phyloP scores from a whole-genome alignment of 2,888 invertebrate species.

The Zhengitettix transpicula region DNA sequence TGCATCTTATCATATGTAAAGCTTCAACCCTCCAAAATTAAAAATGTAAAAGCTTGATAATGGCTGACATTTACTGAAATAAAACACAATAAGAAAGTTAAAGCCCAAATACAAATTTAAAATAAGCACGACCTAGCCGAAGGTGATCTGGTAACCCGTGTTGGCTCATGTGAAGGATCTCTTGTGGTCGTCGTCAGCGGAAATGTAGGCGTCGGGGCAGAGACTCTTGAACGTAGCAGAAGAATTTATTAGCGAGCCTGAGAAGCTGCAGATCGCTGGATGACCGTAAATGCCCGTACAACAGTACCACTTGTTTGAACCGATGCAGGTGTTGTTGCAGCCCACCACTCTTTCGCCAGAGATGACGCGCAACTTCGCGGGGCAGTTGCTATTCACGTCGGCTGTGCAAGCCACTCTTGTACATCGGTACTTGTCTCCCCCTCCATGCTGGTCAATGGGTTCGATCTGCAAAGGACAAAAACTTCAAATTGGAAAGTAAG shows the following conservation, averaged over 20 bases:
- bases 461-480: no score
- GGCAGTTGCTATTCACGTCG: slow-evolving; percentile 25
- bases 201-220: slow-evolving; percentile 35
- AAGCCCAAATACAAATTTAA: no score
- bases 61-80: no score
- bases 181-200: slow-evolving; percentile 33
- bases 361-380: slow-evolving; percentile 18
- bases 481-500: no score
- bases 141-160: no score
- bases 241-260: slow-evolving; percentile 23
- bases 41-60: no score
- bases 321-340: slow-evolving; percentile 32
- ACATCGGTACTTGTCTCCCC: slow-evolving; percentile 22
- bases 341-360: slow-evolving; percentile 19
- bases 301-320: slow-evolving; percentile 30
- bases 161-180: no score
- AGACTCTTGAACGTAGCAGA: slow-evolving; percentile 27
- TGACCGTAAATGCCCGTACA: slow-evolving; percentile 25
- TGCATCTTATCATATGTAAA: no score
- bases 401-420: slow-evolving; percentile 20
- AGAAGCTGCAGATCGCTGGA: slow-evolving; percentile 26
- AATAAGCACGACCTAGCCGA: no score
- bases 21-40: no score
- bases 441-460: slow-evolving; percentile 1
- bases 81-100: no score